Base-by-base conservation (phyloP, 64 coral and sea anemone genomes). In the Porites australiensis region DNA sequence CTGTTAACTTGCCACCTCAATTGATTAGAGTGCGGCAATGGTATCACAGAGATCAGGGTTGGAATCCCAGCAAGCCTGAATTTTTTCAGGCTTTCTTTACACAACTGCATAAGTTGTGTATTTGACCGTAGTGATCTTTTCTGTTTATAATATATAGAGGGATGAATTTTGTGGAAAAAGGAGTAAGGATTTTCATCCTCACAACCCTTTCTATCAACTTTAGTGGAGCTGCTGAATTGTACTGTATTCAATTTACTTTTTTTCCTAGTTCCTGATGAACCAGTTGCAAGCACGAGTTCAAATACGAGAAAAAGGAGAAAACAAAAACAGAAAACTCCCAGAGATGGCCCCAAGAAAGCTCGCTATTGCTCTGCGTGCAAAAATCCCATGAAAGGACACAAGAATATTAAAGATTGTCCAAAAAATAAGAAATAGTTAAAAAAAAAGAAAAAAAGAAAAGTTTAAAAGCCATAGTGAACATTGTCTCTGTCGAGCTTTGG, bases 351-450 rank as follows among this genome's bases (percentile, higher is more conserved):
- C 77, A 55, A 79, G 18, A 79, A 54, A 58, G 50, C 18, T 8
- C 77, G 45, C 49, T 21, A 58, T 16, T 79, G 77, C 50, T 53
- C n/a, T 8, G 11, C 18, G 3, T 79, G 77, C 50, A 61, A 82
- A 62, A 57, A 82, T 59, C 79, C 79, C 13, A 82, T 82, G 79
- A 82, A 82, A 82, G 79, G 79, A 43, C 79, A 82, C 19, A 60
- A 82, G 37, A 82, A 82, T 4, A 9, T 82, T 21, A 82, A 19
- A 23, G 16, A 61, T 4, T 82, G 79, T 82, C 57, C 57, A 83
- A 62, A 80, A 44, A 80, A 80, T 22, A 52, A 80, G 59, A 60
- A 59, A 80, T 64, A 5, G 61, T n/a, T n/a, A n/a, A n/a, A n/a
- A n/a, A n/a, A n/a, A n/a, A n/a, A n/a, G n/a, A n/a, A n/a, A n/a